Evolutionary conservation across 2,797 vertebrate genomes (phyloP).

Genomic region (Chanos chanos): DNA sequence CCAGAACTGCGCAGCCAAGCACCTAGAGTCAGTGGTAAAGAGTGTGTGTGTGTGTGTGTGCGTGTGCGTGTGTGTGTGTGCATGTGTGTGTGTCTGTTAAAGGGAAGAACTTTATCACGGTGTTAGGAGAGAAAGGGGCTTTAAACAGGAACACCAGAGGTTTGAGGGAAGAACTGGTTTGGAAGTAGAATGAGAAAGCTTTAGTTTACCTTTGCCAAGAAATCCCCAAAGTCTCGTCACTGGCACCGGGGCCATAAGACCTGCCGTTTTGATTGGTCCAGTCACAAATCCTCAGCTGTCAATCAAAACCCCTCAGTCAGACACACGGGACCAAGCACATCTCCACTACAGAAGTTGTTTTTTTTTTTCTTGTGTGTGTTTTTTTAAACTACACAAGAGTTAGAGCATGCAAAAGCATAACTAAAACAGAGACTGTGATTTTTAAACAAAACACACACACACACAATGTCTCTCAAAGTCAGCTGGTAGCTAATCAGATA

Average conservation of each 20-base stretch:
- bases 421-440: too few species aligned
- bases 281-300: conserved; percentile 99
- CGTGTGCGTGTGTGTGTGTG: too few species aligned
- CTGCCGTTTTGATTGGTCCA: conserved; percentile 99
- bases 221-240: conserved; percentile 99
- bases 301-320: conserved; percentile 99
- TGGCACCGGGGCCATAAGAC: conserved; percentile 99
- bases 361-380: too few species aligned
- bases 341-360: too few species aligned
- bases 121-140: not conserved
- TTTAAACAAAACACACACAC: too few species aligned
- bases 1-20: too few species aligned
- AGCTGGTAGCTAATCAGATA: too few species aligned
- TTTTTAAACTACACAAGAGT: too few species aligned
- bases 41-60: too few species aligned
- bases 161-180: conserved; percentile 50
- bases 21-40: too few species aligned
- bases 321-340: conserved; percentile 95
- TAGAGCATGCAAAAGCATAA: too few species aligned
- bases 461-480: too few species aligned
- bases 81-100: not conserved
- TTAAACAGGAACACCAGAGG: conserved; percentile 23
- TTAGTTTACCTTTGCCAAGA: conserved; percentile 99
- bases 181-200: conserved; percentile 99
- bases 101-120: not conserved